Evolutionary conservation across 2,888 invertebrate genomes (phyloP).

Genomic region (Galeruca laticollis): DNA sequence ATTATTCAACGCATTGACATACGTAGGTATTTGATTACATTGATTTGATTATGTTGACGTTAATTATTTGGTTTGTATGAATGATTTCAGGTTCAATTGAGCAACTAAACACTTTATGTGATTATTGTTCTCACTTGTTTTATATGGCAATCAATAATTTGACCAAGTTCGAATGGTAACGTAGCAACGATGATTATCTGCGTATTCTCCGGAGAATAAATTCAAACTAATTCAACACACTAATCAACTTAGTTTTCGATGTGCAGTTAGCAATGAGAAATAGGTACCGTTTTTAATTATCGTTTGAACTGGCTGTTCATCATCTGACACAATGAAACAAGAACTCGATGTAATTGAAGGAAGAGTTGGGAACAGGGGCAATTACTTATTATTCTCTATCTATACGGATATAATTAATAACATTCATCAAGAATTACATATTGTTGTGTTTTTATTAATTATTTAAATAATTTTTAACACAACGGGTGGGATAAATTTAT

Average conservation of each 20-base stretch:
- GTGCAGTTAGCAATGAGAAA: too few relatives aligned
- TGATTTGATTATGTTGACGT: conserved; percentile 32
- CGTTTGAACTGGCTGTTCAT: too few relatives aligned
- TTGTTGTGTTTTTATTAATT: too few relatives aligned
- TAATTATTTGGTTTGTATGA: conserved; percentile 26
- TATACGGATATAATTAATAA: too few relatives aligned
- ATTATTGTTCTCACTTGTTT: conserved; percentile 23
- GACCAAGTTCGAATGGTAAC: neutral
- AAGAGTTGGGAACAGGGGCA: too few relatives aligned
- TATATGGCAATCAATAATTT: conserved; percentile 26
- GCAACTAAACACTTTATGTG: conserved; percentile 23
- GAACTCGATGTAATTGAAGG: too few relatives aligned
- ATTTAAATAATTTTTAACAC: too few relatives aligned
- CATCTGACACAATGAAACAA: too few relatives aligned
- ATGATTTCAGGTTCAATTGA: conserved; percentile 24
- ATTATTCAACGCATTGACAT: conserved; percentile 11
- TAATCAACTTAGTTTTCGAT: neutral
- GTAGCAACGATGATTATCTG: neutral
- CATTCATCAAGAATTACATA: too few relatives aligned
- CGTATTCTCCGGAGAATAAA: neutral
- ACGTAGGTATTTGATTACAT: conserved; percentile 21
- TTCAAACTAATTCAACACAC: neutral
- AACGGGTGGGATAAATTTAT: too few relatives aligned
- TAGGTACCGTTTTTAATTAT: too few relatives aligned
- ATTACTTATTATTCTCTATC: too few relatives aligned